Percentiles rank a stretch among this genome's conserved stretches.
Conservation (phyloP, 2,113 vertebrate genomes). For the Callionymus lyra region DNA sequence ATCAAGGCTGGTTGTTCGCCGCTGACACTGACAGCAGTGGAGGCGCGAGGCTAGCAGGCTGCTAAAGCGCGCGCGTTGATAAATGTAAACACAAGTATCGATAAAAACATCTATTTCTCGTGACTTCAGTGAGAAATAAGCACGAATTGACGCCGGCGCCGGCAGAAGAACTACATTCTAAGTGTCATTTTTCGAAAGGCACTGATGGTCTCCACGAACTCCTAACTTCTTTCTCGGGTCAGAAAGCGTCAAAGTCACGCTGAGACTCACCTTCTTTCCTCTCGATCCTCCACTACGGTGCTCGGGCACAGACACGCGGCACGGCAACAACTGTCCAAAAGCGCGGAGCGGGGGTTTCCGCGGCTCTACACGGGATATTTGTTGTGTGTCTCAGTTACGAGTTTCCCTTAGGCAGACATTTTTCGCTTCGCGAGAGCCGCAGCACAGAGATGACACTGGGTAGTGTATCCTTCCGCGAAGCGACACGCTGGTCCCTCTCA, state of each 20-base stretch:
- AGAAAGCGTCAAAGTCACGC: conserved; percentile 56
- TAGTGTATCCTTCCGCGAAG: conserved; percentile 81
- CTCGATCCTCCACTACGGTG: conserved; percentile 77
- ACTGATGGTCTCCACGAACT: conserved; percentile 55
- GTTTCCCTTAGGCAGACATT: conserved; percentile 97
- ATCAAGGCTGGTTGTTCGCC: conserved; percentile 26
- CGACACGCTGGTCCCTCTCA: conserved; percentile 43
- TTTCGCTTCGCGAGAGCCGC: conserved; percentile 79
- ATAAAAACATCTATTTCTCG: not conserved
- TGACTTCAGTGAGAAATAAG: not conserved
- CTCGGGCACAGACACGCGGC: conserved; percentile 61
- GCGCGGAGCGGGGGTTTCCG: conserved; percentile 44
- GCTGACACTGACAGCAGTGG: conserved; percentile 32
- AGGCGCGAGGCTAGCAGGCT: conserved; percentile 16
- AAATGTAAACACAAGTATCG: conserved; percentile 6
- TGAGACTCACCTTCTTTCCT: conserved; percentile 73
- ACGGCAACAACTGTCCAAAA: conserved; percentile 56
- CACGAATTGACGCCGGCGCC: not conserved
- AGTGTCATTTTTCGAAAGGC: conserved; percentile 11
- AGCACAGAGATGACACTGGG: conserved; percentile 76
- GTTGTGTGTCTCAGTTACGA: conserved; percentile 81
- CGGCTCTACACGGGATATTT: conserved; percentile 45
- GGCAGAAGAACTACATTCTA: not conserved
- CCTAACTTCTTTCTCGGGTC: conserved; percentile 71
- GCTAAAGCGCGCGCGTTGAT: conserved; percentile 16